These are phyloP conservation scores for Acrossocheilus fasciatus DNA, from an alignment of 2,797 vertebrate species.

Conservation along the genomic window DNA sequence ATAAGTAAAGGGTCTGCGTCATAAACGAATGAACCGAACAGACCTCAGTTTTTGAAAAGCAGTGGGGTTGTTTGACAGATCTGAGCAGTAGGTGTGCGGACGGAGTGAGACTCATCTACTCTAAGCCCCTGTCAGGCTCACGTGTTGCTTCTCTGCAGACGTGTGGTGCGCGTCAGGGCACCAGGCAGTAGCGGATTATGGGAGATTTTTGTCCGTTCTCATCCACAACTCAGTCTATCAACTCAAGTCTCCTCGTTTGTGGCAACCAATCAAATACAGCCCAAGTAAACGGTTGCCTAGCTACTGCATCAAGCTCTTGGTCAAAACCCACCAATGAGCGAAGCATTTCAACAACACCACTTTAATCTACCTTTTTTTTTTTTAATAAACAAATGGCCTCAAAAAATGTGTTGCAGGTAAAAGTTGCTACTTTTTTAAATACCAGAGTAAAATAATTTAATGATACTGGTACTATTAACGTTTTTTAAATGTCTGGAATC, in stretches of 20 bases:
- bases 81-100: neutral
- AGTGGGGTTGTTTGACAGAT: slow-evolving; percentile 13
- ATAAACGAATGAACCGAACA: neutral
- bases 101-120: neutral
- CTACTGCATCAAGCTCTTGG: slow-evolving; percentile 61
- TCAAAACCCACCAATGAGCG: slow-evolving; percentile 57
- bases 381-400: neutral
- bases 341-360: slow-evolving; percentile 53
- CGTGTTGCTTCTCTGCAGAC: slow-evolving; percentile 7
- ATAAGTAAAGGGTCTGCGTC: neutral
- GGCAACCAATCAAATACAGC: slow-evolving; percentile 51
- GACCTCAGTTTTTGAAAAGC: slow-evolving; percentile 2
- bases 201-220: slow-evolving; percentile 45
- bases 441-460: neutral
- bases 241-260: slow-evolving; percentile 49
- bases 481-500: neutral
- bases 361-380: slow-evolving; percentile 12
- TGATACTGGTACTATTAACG: neutral
- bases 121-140: slow-evolving; percentile 23
- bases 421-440: neutral
- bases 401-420: neutral
- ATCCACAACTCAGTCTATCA: slow-evolving; percentile 45
- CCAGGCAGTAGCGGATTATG: slow-evolving; percentile 28
- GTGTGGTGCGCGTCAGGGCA: slow-evolving; percentile 17
- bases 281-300: slow-evolving; percentile 63